These are phyloP conservation scores for Dendrophyllia cribrosa DNA, from an alignment of 64 coral and sea anemone genomes.

Conservation along the genomic window DNA sequence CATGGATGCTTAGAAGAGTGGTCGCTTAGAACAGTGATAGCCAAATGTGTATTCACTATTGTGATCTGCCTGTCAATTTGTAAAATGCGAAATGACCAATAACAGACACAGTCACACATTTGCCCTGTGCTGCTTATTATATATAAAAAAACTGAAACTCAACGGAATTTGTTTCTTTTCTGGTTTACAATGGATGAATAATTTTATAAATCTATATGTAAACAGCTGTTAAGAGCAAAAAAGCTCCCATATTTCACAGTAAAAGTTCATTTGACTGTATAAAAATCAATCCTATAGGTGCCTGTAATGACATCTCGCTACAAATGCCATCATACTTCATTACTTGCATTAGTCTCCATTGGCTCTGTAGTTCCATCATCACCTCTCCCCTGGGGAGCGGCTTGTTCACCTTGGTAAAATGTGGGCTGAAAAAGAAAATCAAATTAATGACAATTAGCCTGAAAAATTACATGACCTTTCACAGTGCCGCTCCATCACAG, in stretches of 20 bases:
- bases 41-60: no score
- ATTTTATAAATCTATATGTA: slow-evolving; percentile 1
- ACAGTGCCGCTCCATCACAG: no score
- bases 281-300: no score
- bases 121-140: background rate
- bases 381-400: background rate
- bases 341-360: background rate
- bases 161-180: background rate
- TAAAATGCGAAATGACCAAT: no score
- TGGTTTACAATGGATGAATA: slow-evolving; percentile 2
- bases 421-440: slow-evolving; percentile 80
- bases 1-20: no score
- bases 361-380: background rate
- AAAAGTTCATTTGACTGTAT: background rate
- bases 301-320: background rate
- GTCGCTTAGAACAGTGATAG: no score
- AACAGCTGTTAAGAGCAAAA: background rate
- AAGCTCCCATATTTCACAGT: background rate
- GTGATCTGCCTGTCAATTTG: no score
- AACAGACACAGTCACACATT: no score
- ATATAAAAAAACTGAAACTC: background rate
- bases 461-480: background rate
- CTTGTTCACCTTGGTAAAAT: slow-evolving; percentile 82
- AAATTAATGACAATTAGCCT: background rate
- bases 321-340: slow-evolving; percentile 34